A percentile compares a stretch with the other conserved stretches of the same genome.
Evolutionary conservation across 2,113 vertebrate genomes (phyloP).

Genomic region (Bucco capensis): DNA sequence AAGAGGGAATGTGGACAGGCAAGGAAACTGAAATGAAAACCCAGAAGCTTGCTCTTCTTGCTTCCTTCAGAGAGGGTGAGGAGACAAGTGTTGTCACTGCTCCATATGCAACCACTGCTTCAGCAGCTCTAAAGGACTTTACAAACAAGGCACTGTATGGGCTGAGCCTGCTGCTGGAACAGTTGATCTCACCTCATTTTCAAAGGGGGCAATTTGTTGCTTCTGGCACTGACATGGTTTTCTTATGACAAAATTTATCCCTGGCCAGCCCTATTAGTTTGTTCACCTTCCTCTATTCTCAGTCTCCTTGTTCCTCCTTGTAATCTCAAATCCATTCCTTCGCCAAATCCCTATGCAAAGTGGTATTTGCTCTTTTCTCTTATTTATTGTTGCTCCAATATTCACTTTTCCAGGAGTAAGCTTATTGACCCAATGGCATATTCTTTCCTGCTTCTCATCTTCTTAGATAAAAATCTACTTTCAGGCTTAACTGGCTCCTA

Average conservation of each 20-base stretch:
- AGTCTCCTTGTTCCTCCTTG: not conserved
- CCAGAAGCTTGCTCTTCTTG: not conserved
- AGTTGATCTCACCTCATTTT: not conserved
- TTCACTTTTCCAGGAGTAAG: not conserved
- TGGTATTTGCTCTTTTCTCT: not conserved
- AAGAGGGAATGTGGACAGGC: not conserved
- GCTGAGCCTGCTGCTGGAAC: not conserved
- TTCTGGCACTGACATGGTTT: not conserved
- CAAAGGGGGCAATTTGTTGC: not conserved
- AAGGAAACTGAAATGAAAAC: not conserved
- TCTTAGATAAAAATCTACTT: not conserved
- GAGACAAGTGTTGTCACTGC: not conserved
- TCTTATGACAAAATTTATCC: not conserved
- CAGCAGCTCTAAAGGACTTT: not conserved
- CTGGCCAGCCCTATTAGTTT: not conserved
- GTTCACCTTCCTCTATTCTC: not conserved
- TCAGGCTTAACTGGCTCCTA: not conserved
- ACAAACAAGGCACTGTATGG: not conserved
- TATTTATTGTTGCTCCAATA: not conserved
- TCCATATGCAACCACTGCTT: not conserved
- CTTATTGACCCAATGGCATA: not conserved
- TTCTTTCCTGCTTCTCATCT: not conserved
- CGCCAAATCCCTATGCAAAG: not conserved
- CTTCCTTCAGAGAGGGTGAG: not conserved
- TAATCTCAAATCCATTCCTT: not conserved